Evolutionary conservation across 2,888 invertebrate genomes (phyloP).

Genomic region (Harmothoe impar): DNA sequence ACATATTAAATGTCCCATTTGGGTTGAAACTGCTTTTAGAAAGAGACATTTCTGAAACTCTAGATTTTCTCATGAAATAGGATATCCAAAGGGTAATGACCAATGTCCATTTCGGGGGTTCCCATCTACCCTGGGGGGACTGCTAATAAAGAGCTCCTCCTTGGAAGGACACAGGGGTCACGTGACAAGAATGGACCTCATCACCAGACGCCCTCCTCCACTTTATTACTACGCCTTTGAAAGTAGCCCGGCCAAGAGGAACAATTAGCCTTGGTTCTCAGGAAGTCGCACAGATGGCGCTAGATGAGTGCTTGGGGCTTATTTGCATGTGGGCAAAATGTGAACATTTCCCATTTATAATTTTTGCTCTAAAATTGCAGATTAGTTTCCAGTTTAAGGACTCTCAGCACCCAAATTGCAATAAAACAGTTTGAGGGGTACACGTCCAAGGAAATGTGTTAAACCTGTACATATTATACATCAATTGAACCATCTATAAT

Average conservation of each 20-base stretch:
- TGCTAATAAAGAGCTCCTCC: slow-evolving; percentile 17
- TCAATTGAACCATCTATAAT: too few relatives aligned
- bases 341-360: background rate
- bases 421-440: too few relatives aligned
- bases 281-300: background rate
- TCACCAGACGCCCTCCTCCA: slow-evolving; percentile 8
- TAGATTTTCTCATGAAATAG: too few relatives aligned
- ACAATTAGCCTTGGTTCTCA: background rate
- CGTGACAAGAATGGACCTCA: background rate
- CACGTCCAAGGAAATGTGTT: too few relatives aligned
- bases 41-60: too few relatives aligned
- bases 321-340: background rate
- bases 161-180: background rate
- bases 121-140: background rate
- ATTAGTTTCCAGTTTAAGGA: too few relatives aligned
- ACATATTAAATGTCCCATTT: too few relatives aligned
- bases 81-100: too few relatives aligned
- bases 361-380: too few relatives aligned
- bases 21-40: too few relatives aligned
- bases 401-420: too few relatives aligned
- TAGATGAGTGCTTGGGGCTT: background rate
- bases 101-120: background rate
- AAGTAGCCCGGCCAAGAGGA: background rate
- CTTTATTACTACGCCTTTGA: slow-evolving; percentile 18
- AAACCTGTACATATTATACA: too few relatives aligned